These are phyloP conservation scores for Syngnathus floridae DNA, from an alignment of 2,113 vertebrate genomes.

Conservation along the genomic window DNA sequence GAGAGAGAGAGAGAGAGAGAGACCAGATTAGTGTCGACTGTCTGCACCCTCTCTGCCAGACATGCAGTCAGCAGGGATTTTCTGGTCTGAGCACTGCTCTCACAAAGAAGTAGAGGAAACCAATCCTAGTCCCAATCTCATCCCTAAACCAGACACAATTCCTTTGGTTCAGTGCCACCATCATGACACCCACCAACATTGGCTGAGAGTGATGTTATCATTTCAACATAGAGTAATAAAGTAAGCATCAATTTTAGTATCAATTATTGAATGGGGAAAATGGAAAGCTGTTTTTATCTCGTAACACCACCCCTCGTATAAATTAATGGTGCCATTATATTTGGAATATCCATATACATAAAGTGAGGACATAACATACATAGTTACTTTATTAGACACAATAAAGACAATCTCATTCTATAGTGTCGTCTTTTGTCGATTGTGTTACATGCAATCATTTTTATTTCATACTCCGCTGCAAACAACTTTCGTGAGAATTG, in stretches of 20 bases:
- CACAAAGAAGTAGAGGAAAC: constrained; percentile 13
- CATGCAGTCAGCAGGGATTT: constrained; percentile 66
- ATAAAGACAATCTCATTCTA: not conserved
- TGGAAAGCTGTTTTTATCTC: too few relatives aligned
- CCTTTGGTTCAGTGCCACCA: not conserved
- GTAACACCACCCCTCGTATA: not conserved
- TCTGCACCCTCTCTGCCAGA: constrained; percentile 61
- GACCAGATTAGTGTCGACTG: constrained; percentile 59
- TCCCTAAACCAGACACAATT: constrained; percentile 29
- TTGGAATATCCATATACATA: not conserved
- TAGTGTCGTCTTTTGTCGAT: not conserved
- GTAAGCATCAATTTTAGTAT: too few relatives aligned
- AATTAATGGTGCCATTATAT: not conserved
- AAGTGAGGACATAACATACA: not conserved
- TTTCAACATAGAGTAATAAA: too few relatives aligned
- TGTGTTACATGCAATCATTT: not conserved
- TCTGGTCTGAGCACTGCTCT: constrained; percentile 44
- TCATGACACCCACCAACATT: not conserved
- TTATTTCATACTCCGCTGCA: not conserved
- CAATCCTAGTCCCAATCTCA: constrained; percentile 32
- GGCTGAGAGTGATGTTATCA: not conserved
- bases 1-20: constrained; percentile 9
- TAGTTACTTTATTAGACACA: not conserved
- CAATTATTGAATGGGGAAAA: too few relatives aligned
- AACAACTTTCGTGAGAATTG: not conserved